phyloP scores from a whole-genome alignment of 2,888 invertebrate species.

The Harpalus rubripes region DNA sequence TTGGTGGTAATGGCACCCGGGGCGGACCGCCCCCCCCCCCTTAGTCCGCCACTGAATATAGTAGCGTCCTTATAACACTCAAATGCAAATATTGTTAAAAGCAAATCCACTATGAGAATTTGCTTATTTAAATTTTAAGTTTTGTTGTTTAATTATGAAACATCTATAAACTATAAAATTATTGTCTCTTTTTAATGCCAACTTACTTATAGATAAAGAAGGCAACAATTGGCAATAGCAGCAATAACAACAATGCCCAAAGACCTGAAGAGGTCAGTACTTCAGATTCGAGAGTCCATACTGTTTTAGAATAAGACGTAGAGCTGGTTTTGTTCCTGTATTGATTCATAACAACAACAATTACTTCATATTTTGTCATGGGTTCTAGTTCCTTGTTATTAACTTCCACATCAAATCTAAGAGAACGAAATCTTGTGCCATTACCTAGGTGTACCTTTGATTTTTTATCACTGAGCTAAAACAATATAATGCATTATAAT shows the following conservation, averaged over 20 bases:
- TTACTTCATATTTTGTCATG: conserved; percentile 11
- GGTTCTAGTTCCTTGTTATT: conserved; percentile 51
- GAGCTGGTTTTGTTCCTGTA: conserved; percentile 52
- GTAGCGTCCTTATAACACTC: no score
- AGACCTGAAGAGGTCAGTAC: neutral
- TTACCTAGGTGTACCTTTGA: conserved; percentile 9
- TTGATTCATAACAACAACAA: conserved; percentile 36
- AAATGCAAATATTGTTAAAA: no score
- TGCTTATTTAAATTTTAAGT: no score
- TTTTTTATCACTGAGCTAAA: conserved; percentile 13
- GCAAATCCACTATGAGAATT: no score
- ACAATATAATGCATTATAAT: neutral
- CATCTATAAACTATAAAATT: no score
- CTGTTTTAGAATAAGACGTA: neutral
- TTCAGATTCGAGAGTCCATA: conserved; percentile 17
- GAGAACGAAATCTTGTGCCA: neutral
- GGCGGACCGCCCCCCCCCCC: no score
- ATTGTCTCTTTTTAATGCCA: no score
- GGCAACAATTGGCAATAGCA: conserved; percentile 40
- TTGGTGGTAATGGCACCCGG: no score
- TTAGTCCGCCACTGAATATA: no score
- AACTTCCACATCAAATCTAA: conserved; percentile 11
- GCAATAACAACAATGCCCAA: conserved; percentile 50
- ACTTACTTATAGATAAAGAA: conserved; percentile 55
- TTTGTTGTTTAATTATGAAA: no score